Conservation (phyloP, 2,888 invertebrate genomes). For the Sphaerophoria taeniata region DNA sequence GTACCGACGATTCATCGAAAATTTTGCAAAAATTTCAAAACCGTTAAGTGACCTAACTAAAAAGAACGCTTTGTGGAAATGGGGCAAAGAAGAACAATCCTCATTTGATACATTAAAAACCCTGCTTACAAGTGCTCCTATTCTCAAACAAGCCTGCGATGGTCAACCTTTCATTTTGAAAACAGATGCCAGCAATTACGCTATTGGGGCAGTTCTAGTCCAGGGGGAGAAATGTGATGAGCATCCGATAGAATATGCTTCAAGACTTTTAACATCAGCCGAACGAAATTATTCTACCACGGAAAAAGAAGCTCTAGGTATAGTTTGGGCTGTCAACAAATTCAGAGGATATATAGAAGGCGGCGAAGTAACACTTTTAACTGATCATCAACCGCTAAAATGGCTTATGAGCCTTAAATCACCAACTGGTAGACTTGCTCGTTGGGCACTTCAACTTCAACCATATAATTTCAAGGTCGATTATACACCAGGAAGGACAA, state of each 20-base stretch:
- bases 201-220: too few species aligned
- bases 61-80: too few species aligned
- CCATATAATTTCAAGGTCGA: slow-evolving; percentile 60
- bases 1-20: slow-evolving; percentile 40
- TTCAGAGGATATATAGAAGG: slow-evolving; percentile 41
- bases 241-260: slow-evolving; percentile 74
- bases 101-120: slow-evolving; percentile 12
- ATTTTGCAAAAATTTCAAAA: slow-evolving; percentile 66
- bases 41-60: slow-evolving; percentile 77
- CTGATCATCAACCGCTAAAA: too few species aligned
- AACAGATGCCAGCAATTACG: slow-evolving; percentile 36
- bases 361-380: slow-evolving; percentile 23
- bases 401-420: too few species aligned
- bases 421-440: too few species aligned
- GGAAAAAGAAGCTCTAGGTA: slow-evolving; percentile 22
- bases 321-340: slow-evolving; percentile 26
- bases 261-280: slow-evolving; percentile 70
- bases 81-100: too few species aligned
- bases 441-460: slow-evolving; percentile 74
- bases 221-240: too few species aligned
- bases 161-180: slow-evolving; percentile 2
- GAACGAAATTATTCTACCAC: slow-evolving; percentile 39
- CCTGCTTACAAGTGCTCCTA: slow-evolving; percentile 19
- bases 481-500: slow-evolving; percentile 68
- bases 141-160: slow-evolving; percentile 40